Percentiles rank a stretch among this genome's conserved stretches.
Conservation (phyloP, 2,113 vertebrate genomes). For the Labeo rohita region DNA sequence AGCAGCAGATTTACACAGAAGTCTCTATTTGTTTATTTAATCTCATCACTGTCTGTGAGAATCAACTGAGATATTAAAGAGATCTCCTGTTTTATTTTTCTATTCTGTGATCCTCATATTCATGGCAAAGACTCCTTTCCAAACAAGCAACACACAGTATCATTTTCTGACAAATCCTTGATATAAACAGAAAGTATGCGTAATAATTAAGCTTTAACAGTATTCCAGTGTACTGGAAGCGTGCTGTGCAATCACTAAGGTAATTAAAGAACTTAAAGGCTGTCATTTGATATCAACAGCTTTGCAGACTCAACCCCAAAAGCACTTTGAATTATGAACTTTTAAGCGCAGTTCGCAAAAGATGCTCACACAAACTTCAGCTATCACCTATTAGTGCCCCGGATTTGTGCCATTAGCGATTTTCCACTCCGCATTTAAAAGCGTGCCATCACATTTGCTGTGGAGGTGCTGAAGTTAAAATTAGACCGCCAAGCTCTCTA, state of each 20-base stretch:
- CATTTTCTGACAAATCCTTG: not conserved
- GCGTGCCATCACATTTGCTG: constrained; percentile 35
- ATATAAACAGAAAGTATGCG: not conserved
- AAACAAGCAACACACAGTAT: not conserved
- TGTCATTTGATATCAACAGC: constrained; percentile 51
- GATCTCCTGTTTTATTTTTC: not conserved
- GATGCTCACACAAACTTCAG: constrained; percentile 48
- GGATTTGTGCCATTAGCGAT: constrained; percentile 57
- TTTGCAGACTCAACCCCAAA: constrained; percentile 52
- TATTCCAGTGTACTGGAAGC: constrained; percentile 23
- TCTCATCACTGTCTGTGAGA: not conserved
- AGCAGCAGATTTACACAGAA: not conserved
- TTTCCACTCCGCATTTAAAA: constrained; percentile 52
- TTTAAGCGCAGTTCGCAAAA: constrained; percentile 38
- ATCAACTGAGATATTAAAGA: not conserved
- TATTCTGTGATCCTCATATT: not conserved
- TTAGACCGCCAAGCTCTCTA: constrained; percentile 51
- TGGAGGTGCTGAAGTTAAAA: constrained; percentile 48
- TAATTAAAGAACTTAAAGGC: constrained; percentile 45
- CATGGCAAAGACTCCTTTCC: not conserved
- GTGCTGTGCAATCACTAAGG: not conserved
- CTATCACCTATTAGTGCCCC: constrained; percentile 49
- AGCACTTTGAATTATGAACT: constrained; percentile 50
- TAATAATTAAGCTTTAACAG: constrained; percentile 27
- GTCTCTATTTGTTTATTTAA: not conserved